These are phyloP conservation scores for Coleophora flavipennella DNA, from an alignment of 2,888 invertebrate genomes.

Conservation along the genomic window DNA sequence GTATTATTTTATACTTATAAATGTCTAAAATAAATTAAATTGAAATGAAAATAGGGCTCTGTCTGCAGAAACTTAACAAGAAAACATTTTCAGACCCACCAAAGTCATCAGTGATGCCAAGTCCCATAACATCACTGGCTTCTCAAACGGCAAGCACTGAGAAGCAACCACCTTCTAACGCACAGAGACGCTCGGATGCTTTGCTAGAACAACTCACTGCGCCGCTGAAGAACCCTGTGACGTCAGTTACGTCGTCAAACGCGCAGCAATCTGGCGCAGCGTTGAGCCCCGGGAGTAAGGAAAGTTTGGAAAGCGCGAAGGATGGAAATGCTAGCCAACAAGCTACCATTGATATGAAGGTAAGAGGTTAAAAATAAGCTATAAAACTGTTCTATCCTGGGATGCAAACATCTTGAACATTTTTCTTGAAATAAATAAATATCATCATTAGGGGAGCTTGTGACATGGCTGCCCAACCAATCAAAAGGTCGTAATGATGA, in stretches of 20 bases:
- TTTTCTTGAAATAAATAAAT: too few species aligned
- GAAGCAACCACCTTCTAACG: constrained; percentile 50
- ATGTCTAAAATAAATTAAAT: too few species aligned
- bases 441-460: too few species aligned
- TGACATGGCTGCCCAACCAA: too few species aligned
- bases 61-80: too few species aligned
- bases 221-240: constrained; percentile 48
- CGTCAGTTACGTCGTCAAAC: constrained; percentile 33
- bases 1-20: too few species aligned
- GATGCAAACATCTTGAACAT: too few species aligned
- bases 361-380: constrained; percentile 12
- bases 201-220: constrained; percentile 58
- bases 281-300: constrained; percentile 49
- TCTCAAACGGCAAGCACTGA: constrained; percentile 46
- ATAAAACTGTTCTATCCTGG: too few species aligned
- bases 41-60: too few species aligned
- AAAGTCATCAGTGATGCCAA: constrained; percentile 54
- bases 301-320: constrained; percentile 46
- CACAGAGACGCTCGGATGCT: constrained; percentile 60
- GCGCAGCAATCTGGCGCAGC: constrained; percentile 28
- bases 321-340: constrained; percentile 46
- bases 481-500: too few species aligned
- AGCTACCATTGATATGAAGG: constrained; percentile 55
- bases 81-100: constrained; percentile 32
- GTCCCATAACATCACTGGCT: constrained; percentile 53